A percentile compares a stretch with the other conserved stretches of the same genome.
Conservation (phyloP, 2,797 vertebrate genomes). For the Pelochelys cantorii region DNA sequence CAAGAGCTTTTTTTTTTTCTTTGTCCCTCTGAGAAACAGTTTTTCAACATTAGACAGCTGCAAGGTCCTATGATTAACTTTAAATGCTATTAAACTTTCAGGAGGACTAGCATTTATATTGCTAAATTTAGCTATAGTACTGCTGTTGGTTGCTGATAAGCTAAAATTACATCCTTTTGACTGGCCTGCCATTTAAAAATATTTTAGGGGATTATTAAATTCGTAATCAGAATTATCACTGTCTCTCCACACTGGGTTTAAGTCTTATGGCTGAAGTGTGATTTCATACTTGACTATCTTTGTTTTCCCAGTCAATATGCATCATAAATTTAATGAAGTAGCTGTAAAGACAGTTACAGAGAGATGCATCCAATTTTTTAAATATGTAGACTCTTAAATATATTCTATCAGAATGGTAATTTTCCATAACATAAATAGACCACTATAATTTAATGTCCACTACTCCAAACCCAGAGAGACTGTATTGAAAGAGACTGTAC, state of each 20-base stretch:
- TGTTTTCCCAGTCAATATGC: slow-evolving; percentile 55
- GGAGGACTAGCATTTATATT: slow-evolving; percentile 12
- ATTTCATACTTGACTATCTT: slow-evolving; percentile 64
- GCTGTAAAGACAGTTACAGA: background rate
- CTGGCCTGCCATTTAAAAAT: slow-evolving; percentile 65
- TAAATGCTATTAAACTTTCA: slow-evolving; percentile 43
- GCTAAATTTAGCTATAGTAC: slow-evolving; percentile 63
- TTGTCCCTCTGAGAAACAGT: slow-evolving; percentile 8
- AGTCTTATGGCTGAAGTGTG: slow-evolving; percentile 43
- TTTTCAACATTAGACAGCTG: slow-evolving; percentile 12
- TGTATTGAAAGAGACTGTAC: background rate
- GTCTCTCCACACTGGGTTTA: slow-evolving; percentile 43
- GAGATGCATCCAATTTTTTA: background rate
- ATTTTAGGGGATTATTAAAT: slow-evolving; percentile 68
- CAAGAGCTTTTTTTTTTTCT: background rate
- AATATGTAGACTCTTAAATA: background rate
- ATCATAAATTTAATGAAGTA: slow-evolving; percentile 52
- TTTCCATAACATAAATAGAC: background rate
- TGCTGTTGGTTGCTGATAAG: slow-evolving; percentile 69
- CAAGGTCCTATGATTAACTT: slow-evolving; percentile 60
- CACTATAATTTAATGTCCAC: slow-evolving; percentile 13
- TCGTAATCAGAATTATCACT: slow-evolving; percentile 68
- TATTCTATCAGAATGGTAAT: slow-evolving; percentile 1
- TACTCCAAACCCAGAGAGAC: background rate
- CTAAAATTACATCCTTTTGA: slow-evolving; percentile 71